These are phyloP conservation scores for Nasonia giraulti DNA, from an alignment of 1,140 invertebrate genomes.

Conservation along the genomic window DNA sequence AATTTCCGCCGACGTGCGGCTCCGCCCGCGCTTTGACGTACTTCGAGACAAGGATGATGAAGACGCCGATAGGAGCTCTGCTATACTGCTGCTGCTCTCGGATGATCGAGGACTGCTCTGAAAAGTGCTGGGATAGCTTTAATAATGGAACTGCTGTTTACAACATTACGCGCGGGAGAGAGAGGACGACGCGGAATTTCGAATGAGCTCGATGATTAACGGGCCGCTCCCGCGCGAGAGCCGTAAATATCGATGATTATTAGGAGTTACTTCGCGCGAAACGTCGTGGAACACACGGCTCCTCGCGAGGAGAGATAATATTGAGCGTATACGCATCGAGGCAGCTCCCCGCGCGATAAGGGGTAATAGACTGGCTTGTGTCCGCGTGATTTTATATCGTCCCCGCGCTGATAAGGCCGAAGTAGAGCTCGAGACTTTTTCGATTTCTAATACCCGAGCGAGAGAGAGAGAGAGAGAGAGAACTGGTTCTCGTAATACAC, in stretches of 20 bases:
- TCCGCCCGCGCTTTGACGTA: neutral
- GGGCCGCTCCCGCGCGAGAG: no score
- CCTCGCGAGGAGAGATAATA: neutral
- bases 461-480: no score
- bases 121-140: neutral
- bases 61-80: constrained; percentile 9
- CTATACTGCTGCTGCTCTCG: neutral
- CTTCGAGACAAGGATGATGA: constrained; percentile 28
- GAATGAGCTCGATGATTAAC: neutral
- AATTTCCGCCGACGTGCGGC: constrained; percentile 59
- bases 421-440: neutral
- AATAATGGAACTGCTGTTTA: neutral
- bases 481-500: neutral
- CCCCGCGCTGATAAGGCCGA: neutral
- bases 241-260: neutral
- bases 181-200: neutral
- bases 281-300: no score
- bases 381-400: neutral
- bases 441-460: neutral
- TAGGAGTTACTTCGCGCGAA: neutral
- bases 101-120: constrained; percentile 13
- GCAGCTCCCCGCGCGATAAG: no score
- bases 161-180: neutral
- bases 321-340: neutral
- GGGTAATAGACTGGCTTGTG: neutral